Percentiles rank a stretch among this genome's conserved stretches.
Evolutionary conservation across 2,888 invertebrate species (phyloP).

Genomic region (Itoplectis maculator): DNA sequence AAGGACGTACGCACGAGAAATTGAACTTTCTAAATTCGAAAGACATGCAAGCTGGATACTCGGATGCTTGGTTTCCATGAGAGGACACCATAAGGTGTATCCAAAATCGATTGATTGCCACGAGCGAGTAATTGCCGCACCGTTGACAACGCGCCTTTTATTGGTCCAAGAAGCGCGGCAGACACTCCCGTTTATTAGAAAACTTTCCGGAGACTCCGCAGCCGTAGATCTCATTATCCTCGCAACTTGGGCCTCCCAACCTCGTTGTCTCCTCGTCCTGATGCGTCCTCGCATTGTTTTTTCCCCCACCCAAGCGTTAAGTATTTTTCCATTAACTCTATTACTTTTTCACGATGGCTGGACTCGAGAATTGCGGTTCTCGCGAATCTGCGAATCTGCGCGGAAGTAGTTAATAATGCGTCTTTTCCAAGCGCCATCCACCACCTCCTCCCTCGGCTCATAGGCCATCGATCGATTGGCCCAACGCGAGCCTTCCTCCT

Average conservation of each 20-base stretch:
- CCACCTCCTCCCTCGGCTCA: background rate
- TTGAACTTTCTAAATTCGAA: no score
- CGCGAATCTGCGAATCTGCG: constrained; percentile 40
- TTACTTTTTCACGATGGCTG: constrained; percentile 33
- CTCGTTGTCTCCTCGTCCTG: constrained; percentile 32
- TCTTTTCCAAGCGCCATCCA: constrained; percentile 24
- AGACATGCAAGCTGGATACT: no score
- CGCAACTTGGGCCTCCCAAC: constrained; percentile 60
- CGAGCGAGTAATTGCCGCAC: constrained; percentile 57
- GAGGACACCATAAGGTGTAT: no score
- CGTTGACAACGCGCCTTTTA: constrained; percentile 39
- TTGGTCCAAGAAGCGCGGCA: constrained; percentile 16
- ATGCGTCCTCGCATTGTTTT: constrained; percentile 57
- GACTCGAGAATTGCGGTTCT: constrained; percentile 14
- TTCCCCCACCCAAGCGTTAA: constrained; percentile 53
- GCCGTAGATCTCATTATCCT: constrained; percentile 69
- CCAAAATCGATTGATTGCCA: constrained; percentile 31
- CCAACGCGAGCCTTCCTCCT: constrained; percentile 20
- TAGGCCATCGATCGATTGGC: constrained; percentile 25
- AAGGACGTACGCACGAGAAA: no score
- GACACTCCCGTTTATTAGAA: constrained; percentile 69
- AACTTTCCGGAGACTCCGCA: constrained; percentile 63
- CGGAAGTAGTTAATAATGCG: constrained; percentile 27
- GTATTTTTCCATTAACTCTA: constrained; percentile 52
- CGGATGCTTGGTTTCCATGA: background rate